phyloP scores from a whole-genome alignment of 2,797 vertebrate species.

The Gephyroberyx darwinii region DNA sequence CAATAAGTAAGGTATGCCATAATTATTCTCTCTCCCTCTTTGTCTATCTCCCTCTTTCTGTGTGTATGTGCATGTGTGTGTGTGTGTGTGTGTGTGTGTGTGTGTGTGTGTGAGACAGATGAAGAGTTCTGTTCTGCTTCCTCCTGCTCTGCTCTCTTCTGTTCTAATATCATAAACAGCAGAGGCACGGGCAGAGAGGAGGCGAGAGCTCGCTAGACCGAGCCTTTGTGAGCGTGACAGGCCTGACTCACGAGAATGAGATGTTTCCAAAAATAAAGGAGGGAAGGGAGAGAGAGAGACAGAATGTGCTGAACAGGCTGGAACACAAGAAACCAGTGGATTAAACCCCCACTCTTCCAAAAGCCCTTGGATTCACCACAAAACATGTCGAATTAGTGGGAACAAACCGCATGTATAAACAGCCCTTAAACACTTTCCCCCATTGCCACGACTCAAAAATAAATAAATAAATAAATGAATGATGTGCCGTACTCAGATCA shows the following conservation, averaged over 20 bases:
- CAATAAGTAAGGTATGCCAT: slow-evolving; percentile 27
- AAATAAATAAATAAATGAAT: slow-evolving; percentile 34
- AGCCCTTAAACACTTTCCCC: slow-evolving; percentile 54
- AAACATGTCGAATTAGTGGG: slow-evolving; percentile 70
- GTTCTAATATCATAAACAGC: slow-evolving; percentile 60
- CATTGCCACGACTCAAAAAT: slow-evolving; percentile 23
- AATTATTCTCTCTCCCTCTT: slow-evolving; percentile 11
- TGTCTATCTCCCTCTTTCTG: background rate
- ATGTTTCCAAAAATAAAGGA: slow-evolving; percentile 80
- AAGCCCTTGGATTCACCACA: slow-evolving; percentile 70
- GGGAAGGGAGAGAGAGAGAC: slow-evolving; percentile 33
- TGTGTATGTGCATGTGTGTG: background rate
- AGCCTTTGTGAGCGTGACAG: slow-evolving; percentile 65
- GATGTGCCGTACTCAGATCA: background rate
- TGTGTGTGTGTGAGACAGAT: background rate
- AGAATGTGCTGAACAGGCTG: slow-evolving; percentile 73
- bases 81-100: background rate
- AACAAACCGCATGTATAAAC: slow-evolving; percentile 68
- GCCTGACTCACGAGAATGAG: slow-evolving; percentile 76
- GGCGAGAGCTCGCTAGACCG: slow-evolving; percentile 56
- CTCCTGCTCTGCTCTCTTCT: slow-evolving; percentile 37
- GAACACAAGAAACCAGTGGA: slow-evolving; percentile 72
- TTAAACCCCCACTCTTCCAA: slow-evolving; percentile 60
- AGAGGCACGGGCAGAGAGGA: slow-evolving; percentile 32
- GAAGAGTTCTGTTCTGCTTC: slow-evolving; percentile 14